These are phyloP conservation scores for Entomyzon cyanotis DNA, from an alignment of 2,113 vertebrate species.

Conservation along the genomic window DNA sequence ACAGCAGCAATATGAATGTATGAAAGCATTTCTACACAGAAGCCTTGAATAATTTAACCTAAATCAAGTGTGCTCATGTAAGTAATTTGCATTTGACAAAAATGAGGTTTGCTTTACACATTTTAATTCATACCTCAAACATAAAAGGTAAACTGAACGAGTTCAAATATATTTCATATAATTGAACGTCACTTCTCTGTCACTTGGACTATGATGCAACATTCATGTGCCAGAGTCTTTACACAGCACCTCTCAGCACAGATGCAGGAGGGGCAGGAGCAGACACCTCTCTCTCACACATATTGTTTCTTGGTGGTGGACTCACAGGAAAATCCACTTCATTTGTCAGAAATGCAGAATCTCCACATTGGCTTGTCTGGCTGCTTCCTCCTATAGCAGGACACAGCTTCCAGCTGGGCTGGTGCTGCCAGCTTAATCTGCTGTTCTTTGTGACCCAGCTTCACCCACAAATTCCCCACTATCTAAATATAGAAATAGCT, in stretches of 20 bases:
- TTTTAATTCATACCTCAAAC: neutral
- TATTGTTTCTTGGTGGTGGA: neutral
- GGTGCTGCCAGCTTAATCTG: neutral
- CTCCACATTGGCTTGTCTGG: neutral
- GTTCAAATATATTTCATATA: neutral
- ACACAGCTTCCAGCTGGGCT: neutral
- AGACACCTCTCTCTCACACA: neutral
- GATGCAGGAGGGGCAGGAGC: neutral
- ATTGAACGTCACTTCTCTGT: neutral
- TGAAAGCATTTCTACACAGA: neutral
- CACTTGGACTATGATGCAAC: neutral
- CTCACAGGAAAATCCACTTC: neutral
- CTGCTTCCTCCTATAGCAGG: neutral
- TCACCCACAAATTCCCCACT: neutral
- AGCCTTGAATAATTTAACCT: slow-evolving; percentile 11
- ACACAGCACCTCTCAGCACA: neutral
- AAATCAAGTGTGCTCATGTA: neutral
- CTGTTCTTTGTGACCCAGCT: neutral
- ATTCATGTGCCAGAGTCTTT: neutral
- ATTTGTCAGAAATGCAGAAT: neutral
- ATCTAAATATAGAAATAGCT: neutral
- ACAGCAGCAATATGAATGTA: neutral
- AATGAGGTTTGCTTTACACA: neutral
- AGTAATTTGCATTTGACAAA: neutral
- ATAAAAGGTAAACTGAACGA: neutral